These are phyloP conservation scores for Lucifuga dentata DNA, from an alignment of 2,113 vertebrate genomes.

Conservation along the genomic window DNA sequence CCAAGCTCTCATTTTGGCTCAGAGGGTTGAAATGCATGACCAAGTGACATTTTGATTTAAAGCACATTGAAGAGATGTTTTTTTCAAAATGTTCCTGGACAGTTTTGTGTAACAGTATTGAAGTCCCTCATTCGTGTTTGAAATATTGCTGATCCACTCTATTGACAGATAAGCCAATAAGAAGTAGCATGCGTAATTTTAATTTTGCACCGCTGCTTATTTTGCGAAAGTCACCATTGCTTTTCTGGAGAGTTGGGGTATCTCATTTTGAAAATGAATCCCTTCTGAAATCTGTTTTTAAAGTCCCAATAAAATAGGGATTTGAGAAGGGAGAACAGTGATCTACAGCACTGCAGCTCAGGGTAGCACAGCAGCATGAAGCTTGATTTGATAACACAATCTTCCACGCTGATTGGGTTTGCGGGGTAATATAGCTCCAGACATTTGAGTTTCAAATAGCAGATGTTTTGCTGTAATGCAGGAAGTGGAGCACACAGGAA, in stretches of 20 bases:
- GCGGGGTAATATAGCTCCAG: conserved; percentile 64
- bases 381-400: conserved; percentile 74
- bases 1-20: conserved; percentile 36
- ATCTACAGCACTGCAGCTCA: conserved; percentile 41
- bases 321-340: conserved; percentile 62
- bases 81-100: conserved; percentile 10
- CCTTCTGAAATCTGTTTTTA: conserved; percentile 64
- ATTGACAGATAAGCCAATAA: too few relatives aligned
- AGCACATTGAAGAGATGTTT: conserved; percentile 13
- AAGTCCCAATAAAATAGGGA: conserved; percentile 50
- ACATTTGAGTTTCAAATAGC: conserved; percentile 68
- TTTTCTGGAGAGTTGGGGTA: conserved; percentile 31
- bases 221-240: conserved; percentile 30
- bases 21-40: conserved; percentile 9
- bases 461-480: conserved; percentile 74
- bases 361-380: conserved; percentile 33
- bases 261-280: conserved; percentile 63
- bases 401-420: conserved; percentile 76
- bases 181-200: too few relatives aligned
- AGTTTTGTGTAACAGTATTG: too few relatives aligned
- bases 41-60: conserved; percentile 16
- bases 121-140: too few relatives aligned
- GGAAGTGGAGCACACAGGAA: conserved; percentile 52
- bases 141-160: background rate
- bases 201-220: conserved; percentile 8